Evolutionary conservation across 2,888 invertebrate species (phyloP), one percentile per base, ranked within the genome.

Genomic region (Ramazzottius varieornatus): DNA sequence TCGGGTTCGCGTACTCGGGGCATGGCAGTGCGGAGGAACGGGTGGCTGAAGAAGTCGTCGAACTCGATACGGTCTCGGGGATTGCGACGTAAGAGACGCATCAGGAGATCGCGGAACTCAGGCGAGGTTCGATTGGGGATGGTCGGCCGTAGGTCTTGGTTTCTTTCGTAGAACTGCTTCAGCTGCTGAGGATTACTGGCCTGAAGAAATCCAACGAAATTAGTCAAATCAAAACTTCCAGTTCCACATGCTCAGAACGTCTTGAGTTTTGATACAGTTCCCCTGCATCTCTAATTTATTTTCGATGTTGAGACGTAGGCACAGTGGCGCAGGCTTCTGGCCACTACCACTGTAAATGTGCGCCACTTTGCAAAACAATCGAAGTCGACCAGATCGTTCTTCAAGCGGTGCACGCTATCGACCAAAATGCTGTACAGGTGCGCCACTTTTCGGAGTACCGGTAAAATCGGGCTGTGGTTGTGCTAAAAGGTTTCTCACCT

Each of bases 181-280:
- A 98, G 82, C 71, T 92, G 93, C 75, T 93, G 93, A 20, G 98
- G 98, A 29, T 93, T 94, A 73, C 88, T 87, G 63, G 98, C 98
- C 78, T 89, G 86, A 46, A 67, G 65, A 46, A 32, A 8, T 46
- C 32, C 65, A n/a, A n/a, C 1, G n/a, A n/a, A n/a, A n/a, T n/a
- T n/a, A n/a, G n/a, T n/a, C 40, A 8, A 40, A 40, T 40, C 8
- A 40, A 20, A 20, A 40, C 40, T 40, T 20, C 40, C 8, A 40
- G 8, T 40, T 40, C 40, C 40, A 8, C 40, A 13, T 40, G 8
- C 40, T 20, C 40, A 20, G 8, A 20, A 40, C 8, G 40, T 20
- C 20, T 40, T 8, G 40, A n/a, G n/a, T n/a, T n/a, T n/a, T n/a
- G n/a, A n/a, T n/a, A n/a, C n/a, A n/a, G n/a, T n/a, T n/a, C n/a